These are phyloP conservation scores for Drosophila seguyi DNA, from an alignment of 1,140 invertebrate species.

Conservation along the genomic window DNA sequence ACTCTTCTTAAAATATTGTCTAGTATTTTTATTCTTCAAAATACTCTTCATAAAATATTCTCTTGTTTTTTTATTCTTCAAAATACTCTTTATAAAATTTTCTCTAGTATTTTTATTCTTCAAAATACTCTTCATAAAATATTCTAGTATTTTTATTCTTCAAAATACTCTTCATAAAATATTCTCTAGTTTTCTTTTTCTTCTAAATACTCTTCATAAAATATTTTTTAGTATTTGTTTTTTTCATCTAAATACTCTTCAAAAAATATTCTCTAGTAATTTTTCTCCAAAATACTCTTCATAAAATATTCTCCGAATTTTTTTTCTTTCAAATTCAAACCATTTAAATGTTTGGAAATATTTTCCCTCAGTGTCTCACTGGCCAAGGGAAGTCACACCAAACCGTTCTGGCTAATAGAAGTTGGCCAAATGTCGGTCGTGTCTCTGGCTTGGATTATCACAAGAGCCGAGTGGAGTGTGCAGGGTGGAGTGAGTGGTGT, in stretches of 20 bases:
- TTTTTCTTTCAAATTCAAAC: background rate
- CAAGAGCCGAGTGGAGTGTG: conserved; percentile 31
- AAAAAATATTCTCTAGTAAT: background rate
- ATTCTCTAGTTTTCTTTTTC: background rate
- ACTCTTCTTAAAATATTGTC: fast-evolving
- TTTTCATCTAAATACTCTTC: too few species aligned
- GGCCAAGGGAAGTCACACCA: conserved; percentile 21
- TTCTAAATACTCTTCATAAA: fast-evolving
- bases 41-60: fast-evolving
- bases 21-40: too few species aligned
- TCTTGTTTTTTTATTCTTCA: background rate
- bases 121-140: fast-evolving
- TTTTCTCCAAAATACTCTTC: fast-evolving
- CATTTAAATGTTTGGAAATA: background rate
- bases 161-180: fast-evolving
- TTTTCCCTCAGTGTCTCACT: conserved; percentile 3
- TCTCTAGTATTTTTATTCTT: background rate
- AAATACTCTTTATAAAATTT: fast-evolving
- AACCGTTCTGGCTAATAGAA: conserved; percentile 55
- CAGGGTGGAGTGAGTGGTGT: background rate
- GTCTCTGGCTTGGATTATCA: conserved; percentile 69
- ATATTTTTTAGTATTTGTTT: background rate
- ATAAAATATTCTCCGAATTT: fast-evolving
- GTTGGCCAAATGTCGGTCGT: conserved; percentile 77
- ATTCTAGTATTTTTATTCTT: background rate